These are phyloP conservation scores for Vanessa tameamea DNA, from an alignment of 1,140 invertebrate species.

Conservation along the genomic window DNA sequence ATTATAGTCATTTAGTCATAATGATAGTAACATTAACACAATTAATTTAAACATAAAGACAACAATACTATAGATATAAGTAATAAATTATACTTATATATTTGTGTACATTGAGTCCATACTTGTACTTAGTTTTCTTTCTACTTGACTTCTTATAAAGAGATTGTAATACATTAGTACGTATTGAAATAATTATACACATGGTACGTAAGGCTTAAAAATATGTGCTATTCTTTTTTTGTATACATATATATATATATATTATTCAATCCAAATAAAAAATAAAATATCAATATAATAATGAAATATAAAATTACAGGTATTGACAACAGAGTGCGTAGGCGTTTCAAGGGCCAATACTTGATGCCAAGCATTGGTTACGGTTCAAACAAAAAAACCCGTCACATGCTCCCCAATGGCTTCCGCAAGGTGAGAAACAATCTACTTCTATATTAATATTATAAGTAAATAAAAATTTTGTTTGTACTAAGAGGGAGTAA, in stretches of 20 bases:
- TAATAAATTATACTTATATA: too few species aligned
- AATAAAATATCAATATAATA: neutral
- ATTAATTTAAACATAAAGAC: neutral
- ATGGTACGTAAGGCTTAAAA: too few species aligned
- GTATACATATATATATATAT: too few species aligned
- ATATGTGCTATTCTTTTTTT: too few species aligned
- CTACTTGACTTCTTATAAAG: too few species aligned
- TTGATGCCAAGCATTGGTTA: slow-evolving; percentile 99
- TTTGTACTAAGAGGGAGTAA: too few species aligned
- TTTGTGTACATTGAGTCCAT: too few species aligned
- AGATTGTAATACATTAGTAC: too few species aligned
- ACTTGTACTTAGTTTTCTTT: too few species aligned
- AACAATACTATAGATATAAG: neutral
- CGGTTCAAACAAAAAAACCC: slow-evolving; percentile 95
- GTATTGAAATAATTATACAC: too few species aligned
- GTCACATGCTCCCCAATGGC: slow-evolving; percentile 98
- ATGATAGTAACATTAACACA: slow-evolving; percentile 55
- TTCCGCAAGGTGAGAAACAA: slow-evolving; percentile 92
- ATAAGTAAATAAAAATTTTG: too few species aligned
- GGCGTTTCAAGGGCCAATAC: slow-evolving; percentile 99
- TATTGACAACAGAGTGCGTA: slow-evolving; percentile 99
- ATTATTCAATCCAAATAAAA: too few species aligned
- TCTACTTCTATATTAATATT: neutral
- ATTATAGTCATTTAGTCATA: slow-evolving; percentile 62
- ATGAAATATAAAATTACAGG: slow-evolving; percentile 78